Evolutionary conservation across 2,888 invertebrate genomes (phyloP).

Genomic region (Cantharis rustica): DNA sequence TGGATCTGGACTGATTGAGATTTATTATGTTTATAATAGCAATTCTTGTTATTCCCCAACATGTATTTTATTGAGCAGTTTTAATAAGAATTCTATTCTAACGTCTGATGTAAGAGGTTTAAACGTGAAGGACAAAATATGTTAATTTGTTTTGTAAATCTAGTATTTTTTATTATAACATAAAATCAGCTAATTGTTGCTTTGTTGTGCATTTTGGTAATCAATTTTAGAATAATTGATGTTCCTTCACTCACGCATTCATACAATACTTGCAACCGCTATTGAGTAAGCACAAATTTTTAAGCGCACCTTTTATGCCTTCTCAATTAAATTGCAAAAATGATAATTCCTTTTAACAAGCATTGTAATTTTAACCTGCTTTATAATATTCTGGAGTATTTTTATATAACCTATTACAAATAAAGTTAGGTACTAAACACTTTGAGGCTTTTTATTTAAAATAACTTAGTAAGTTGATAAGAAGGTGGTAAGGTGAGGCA

Average conservation of each 20-base stretch:
- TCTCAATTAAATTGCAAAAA: not conserved
- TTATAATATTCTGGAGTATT: not conserved
- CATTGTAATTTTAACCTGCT: not conserved
- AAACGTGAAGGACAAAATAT: not conserved
- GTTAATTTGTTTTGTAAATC: not conserved
- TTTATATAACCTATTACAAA: not conserved
- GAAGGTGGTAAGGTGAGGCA: conserved; percentile 48
- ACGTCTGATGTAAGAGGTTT: not conserved
- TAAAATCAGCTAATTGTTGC: not conserved
- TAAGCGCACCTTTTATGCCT: not conserved
- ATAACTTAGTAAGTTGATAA: conserved; percentile 3
- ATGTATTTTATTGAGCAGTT: not conserved
- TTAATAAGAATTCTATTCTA: not conserved
- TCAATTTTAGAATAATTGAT: not conserved
- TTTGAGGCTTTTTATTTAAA: not conserved
- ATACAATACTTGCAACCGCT: too few species aligned
- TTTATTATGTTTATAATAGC: not conserved
- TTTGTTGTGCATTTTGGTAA: not conserved
- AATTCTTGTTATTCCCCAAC: not conserved
- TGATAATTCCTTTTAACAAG: not conserved
- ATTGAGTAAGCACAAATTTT: not conserved
- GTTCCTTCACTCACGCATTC: not conserved
- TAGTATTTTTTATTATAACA: not conserved
- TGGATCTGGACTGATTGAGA: not conserved
- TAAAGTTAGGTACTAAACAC: not conserved